Conservation (phyloP, 2,113 vertebrate species). For the Thermophis baileyi region DNA sequence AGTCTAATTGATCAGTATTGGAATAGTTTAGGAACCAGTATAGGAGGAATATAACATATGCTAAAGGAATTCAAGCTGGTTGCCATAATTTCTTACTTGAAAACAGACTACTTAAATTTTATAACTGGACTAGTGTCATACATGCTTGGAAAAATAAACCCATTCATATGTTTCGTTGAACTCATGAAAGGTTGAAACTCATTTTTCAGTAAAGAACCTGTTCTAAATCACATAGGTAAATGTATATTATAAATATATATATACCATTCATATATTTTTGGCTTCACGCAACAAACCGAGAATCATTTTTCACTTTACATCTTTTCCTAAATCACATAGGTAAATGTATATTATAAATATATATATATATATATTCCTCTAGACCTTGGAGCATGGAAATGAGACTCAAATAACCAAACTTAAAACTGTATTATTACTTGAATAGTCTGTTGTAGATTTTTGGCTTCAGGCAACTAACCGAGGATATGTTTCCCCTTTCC, state of each 20-base stretch:
- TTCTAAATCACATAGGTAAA: neutral
- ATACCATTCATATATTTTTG: too few relatives aligned
- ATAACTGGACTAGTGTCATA: neutral
- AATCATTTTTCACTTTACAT: too few relatives aligned
- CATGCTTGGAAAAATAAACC: neutral
- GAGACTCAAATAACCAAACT: neutral
- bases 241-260: neutral
- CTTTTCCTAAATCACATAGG: too few relatives aligned
- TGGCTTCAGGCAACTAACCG: neutral
- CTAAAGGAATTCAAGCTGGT: neutral
- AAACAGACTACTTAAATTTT: neutral
- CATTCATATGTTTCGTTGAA: neutral
- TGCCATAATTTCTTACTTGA: neutral
- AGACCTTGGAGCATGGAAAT: neutral
- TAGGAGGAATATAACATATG: neutral
- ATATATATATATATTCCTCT: neutral
- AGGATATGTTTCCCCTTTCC: conserved; percentile 4
- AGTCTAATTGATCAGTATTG: neutral
- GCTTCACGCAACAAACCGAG: too few relatives aligned
- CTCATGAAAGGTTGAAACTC: neutral
- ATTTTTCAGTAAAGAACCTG: neutral
- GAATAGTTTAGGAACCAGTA: neutral
- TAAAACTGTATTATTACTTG: neutral
- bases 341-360: too few relatives aligned
- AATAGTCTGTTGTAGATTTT: neutral